Evolutionary conservation across 2,888 invertebrate genomes (phyloP), one percentile per base, ranked within the genome.

Genomic region (Rapana venosa): DNA sequence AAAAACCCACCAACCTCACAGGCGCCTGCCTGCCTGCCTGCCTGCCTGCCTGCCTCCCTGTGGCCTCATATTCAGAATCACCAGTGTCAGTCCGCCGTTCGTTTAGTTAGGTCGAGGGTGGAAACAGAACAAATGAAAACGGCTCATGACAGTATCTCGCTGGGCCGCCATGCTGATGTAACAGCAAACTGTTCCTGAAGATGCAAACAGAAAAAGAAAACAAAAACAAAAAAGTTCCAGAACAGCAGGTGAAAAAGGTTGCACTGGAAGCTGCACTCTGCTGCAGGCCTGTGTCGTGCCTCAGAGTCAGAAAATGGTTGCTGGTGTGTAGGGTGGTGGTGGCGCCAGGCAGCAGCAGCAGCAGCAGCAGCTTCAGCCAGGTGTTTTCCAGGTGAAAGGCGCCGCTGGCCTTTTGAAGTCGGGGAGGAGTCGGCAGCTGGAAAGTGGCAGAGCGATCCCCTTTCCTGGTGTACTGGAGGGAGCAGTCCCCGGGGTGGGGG

Each of bases 161-260:
- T 8, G 8, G 47, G 8, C 47, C 47, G 47, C 47, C 47, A 47
- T 47, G 8, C 47, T 47, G 47, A 22, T 61, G 61, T 61, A 15
- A 61, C 61, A 61, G 15, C 61, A 22, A 15, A 61, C 61, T 20
- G 22, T 61, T 15, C 61, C 61, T 13, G 61, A 15, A 61, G 20
- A 61, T 8, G 61, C 15, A 58, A 58, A 58, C 58, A 58, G 11
- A 58, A 58, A 58, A 13, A 15, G 8, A 58, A 58, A 58, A 13
- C 22, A 22, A 13, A 22, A 2, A 61, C 61, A 61, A 20, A 22
- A 4, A n/a, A 77, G n/a, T n/a, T 30, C 74, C 2, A 32, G 20
- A 47, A 83, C 81, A 83, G 81, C 81, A 83, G 81, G 81, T 83
- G 81, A 36, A 79, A 83, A 83, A 47, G 26, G 32, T 32, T 47